phyloP scores from a whole-genome alignment of 1,140 invertebrate species.

The Zeugodacus cucurbitae region DNA sequence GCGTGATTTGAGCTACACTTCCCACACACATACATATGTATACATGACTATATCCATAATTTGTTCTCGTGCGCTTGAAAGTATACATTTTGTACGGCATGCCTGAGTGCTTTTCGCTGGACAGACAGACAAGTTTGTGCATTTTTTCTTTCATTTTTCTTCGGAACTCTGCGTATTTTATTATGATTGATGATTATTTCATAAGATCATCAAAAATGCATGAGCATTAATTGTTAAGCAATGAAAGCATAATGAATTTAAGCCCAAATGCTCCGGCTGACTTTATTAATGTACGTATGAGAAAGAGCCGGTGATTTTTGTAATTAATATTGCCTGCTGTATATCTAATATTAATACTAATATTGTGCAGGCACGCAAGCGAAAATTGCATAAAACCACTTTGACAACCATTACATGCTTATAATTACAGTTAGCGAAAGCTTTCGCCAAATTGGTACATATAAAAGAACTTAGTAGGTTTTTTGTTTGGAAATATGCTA shows the following conservation, averaged over 20 bases:
- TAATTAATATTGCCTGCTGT: neutral
- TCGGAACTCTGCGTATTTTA: neutral
- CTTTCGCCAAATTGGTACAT: too few species aligned
- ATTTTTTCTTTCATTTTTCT: neutral
- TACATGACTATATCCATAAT: neutral
- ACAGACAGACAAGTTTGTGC: neutral
- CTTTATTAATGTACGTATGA: neutral
- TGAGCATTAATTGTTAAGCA: neutral
- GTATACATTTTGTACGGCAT: neutral
- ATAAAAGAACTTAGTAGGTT: too few species aligned
- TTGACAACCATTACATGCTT: too few species aligned
- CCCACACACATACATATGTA: neutral
- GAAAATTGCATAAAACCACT: neutral
- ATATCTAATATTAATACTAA: neutral
- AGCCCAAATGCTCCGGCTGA: too few species aligned
- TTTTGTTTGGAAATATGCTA: too few species aligned
- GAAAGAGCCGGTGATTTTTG: neutral
- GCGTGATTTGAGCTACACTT: neutral
- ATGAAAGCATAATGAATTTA: neutral
- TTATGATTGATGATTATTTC: slow-evolving; percentile 14
- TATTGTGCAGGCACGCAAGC: neutral
- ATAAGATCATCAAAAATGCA: neutral
- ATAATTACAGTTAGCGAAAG: too few species aligned
- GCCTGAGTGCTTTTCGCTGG: neutral
- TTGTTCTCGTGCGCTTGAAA: neutral